Base-by-base conservation (phyloP, 2,888 invertebrate genomes). In the Orthosia gracilis region DNA sequence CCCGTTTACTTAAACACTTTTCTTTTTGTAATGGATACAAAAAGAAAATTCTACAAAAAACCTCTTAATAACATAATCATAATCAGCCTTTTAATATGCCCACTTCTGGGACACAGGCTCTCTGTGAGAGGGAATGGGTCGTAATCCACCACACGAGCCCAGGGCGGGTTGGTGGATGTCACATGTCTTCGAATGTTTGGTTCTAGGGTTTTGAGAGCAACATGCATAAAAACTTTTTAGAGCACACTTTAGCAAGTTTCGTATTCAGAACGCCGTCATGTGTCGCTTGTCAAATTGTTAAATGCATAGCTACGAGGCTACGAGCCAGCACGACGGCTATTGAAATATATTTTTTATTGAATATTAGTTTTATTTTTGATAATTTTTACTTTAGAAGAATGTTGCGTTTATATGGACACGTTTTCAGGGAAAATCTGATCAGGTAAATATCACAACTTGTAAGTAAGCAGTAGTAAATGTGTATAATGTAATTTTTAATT, bases 211-310 rank as follows among this genome's bases (percentile, higher is more conserved):
- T n/a, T n/a, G n/a, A n/a, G n/a, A n/a, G n/a, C n/a, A n/a, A 61
- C 2, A 52, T 21, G 47, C 18, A 68, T 59, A 65, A 67, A 74
- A 84, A 65, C 78, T 78, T 62, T 81, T 69, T 21, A 47, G 13
- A 57, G 21, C 17, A 26, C 70, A 69, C 52, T 63, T 17, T 64
- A 73, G 52, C 50, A 69, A 61, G 61, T 84, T 87, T 87, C 73
- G 68, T 85, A 86, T 84, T 81, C 87, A 50, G 83, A 86, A 85
- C 84, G 57, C 67, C 66, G 76, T 82, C 80, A 76, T 58, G 31
- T 73, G 73, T 69, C 49, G 49, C 55, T 21, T 9, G 77, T 79
- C 78, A 76, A 76, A 52, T 26, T 83, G 80, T 85, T 82, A 86
- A 82, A 72, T 18, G 47, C 73, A 72, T 61, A n/a, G n/a, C n/a